phyloP scores from a whole-genome alignment of 2,797 vertebrate species.

The Malurus leucopterus region DNA sequence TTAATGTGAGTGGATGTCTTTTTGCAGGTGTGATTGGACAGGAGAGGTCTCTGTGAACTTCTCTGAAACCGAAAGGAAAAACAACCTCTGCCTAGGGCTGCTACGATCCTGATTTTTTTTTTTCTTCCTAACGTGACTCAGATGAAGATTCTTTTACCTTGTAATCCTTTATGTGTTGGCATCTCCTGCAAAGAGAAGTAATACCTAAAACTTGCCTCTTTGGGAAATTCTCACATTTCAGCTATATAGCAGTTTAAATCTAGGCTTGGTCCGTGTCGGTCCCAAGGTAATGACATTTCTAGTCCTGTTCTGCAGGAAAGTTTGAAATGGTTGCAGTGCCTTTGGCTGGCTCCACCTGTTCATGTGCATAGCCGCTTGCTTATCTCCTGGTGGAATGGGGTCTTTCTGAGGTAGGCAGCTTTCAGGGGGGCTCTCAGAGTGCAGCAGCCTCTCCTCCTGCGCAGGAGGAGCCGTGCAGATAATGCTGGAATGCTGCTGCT shows the following conservation, averaged over 20 bases:
- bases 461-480: neutral
- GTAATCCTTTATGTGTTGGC: neutral
- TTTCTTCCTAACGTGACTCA: neutral
- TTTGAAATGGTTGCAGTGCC: neutral
- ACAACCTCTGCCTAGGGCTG: neutral
- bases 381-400: neutral
- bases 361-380: neutral
- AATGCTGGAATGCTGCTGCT: conserved; percentile 31
- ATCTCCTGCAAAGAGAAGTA: neutral
- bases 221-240: neutral
- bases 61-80: neutral
- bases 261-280: accelerated
- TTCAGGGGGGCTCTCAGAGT: neutral
- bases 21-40: neutral
- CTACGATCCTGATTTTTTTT: neutral
- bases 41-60: neutral
- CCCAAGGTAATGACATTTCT: neutral
- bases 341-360: neutral
- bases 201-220: neutral
- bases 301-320: neutral
- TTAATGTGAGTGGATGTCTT: neutral
- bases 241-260: neutral
- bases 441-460: neutral
- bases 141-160: neutral
- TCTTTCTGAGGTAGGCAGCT: neutral